phyloP scores from a whole-genome alignment of 2,888 invertebrate genomes.

The Hypercompe scribonia region DNA sequence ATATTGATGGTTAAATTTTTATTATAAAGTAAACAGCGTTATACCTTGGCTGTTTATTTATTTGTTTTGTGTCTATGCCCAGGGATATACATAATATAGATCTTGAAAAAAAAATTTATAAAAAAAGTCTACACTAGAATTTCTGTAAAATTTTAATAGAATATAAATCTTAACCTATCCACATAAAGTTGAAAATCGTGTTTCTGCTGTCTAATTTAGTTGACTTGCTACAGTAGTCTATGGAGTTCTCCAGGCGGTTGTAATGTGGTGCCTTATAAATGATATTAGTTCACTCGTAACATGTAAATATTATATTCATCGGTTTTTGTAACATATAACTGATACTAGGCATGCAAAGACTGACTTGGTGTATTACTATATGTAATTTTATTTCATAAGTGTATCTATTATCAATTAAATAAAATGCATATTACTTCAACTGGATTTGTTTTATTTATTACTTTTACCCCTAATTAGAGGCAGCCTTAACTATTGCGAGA shows the following conservation, averaged over 20 bases:
- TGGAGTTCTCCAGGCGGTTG: conserved; percentile 28
- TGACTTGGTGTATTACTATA: conserved; percentile 83
- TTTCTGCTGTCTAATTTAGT: not conserved
- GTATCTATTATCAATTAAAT: conserved; percentile 75
- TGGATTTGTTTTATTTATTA: conserved; percentile 41
- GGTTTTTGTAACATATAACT: conserved; percentile 73
- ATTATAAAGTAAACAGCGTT: too few species aligned
- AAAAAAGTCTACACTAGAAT: not conserved
- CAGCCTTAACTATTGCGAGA: too few species aligned
- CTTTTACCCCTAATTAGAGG: too few species aligned
- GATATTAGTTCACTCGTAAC: conserved; percentile 52
- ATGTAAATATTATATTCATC: conserved; percentile 51
- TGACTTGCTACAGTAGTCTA: conserved; percentile 18
- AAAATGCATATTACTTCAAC: conserved; percentile 67
- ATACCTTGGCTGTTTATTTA: too few species aligned
- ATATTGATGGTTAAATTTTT: too few species aligned
- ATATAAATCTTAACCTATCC: not conserved
- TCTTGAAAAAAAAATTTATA: not conserved
- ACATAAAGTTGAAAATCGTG: not conserved
- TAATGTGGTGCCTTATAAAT: conserved; percentile 48
- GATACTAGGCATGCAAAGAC: conserved; percentile 86
- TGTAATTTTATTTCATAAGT: conserved; percentile 73
- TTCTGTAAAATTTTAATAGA: not conserved
- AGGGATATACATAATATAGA: not conserved
- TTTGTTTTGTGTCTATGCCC: not conserved